Evolutionary conservation across 2,888 invertebrate species (phyloP).

Genomic region (Cheilosia soror): DNA sequence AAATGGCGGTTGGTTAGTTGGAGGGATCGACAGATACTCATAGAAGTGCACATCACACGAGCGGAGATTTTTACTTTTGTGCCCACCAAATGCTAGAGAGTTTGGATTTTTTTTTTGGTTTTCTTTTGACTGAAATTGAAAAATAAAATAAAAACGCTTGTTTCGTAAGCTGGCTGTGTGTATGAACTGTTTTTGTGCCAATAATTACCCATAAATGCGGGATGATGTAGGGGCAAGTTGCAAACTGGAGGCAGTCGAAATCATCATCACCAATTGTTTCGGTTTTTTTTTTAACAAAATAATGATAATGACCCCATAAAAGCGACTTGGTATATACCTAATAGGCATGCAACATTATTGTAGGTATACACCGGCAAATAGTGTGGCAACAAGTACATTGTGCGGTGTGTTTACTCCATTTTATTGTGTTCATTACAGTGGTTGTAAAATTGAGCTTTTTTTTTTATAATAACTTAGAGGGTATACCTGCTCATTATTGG

Average conservation of each 20-base stretch:
- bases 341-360: constrained; percentile 60
- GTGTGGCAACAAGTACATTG: constrained; percentile 73
- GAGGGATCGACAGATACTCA: constrained; percentile 48
- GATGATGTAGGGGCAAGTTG: constrained; percentile 33
- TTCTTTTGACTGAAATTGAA: constrained; percentile 28
- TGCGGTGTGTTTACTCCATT: constrained; percentile 52
- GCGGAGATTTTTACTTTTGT: constrained; percentile 22
- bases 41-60: constrained; percentile 32
- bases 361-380: constrained; percentile 22
- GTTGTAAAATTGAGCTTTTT: constrained; percentile 27
- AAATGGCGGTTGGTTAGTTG: constrained; percentile 41
- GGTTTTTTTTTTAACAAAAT: constrained; percentile 17
- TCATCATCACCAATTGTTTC: constrained; percentile 46
- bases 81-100: constrained; percentile 2
- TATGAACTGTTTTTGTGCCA: constrained; percentile 37
- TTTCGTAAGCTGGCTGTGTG: constrained; percentile 6
- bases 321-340: constrained; percentile 3
- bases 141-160: constrained; percentile 32
- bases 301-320: constrained; percentile 58
- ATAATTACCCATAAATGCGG: constrained; percentile 72
- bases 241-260: constrained; percentile 24
- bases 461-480: not conserved
- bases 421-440: constrained; percentile 38
- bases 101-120: constrained; percentile 19
- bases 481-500: not conserved